Evolutionary conservation across 37 sponge, comb jelly and placozoan species (phyloP), one percentile per base, ranked within the genome.

Genomic region (Axinella damicornis): DNA sequence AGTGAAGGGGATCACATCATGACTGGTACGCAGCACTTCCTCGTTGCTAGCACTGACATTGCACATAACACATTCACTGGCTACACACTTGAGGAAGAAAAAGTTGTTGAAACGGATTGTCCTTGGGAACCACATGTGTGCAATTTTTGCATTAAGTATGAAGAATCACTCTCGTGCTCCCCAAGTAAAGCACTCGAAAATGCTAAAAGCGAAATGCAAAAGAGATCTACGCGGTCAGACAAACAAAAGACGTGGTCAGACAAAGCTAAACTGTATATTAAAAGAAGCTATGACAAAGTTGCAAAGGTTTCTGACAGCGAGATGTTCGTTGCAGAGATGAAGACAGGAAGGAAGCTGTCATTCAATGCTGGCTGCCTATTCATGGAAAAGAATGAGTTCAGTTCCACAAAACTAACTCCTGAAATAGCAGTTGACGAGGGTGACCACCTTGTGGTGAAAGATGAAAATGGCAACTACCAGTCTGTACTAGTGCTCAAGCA

Each of bases 1-100:
- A 83, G 72, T 39, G 28, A 63, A 37, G 83, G 83, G 19, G 83
- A 83, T n/a, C 83, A 83, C 28, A 22, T 83, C 5, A 35, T 73
- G 32, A 52, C 41, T 5, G 63, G 41, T 0, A 16, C 63, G 0
- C 73, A 60, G 32, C 73, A 83, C 63, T 83, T 36, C 46, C 62
- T 83, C 40, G 63, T 83, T 31, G 41, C 59, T 11, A 57, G 57
- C 58, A 39, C 27, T 27, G 22, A 62, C 32, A 24, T 2, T n/a
- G 73, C 60, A 14, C 35, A 21, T 2, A 40, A 22, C 24, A 60
- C 62, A 25, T 73, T 72, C n/a, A 73, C 53, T 5, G 83, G 30
- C 0, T 83, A 73, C 53, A 73, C 74, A 65, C 40, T 11, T 32
- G 0, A 22, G 17, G 4, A 4, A 13, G 31, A 28, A 1, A 52